Conservation (phyloP, 1,140 invertebrate genomes). For the Alviniconcha marisindica region DNA sequence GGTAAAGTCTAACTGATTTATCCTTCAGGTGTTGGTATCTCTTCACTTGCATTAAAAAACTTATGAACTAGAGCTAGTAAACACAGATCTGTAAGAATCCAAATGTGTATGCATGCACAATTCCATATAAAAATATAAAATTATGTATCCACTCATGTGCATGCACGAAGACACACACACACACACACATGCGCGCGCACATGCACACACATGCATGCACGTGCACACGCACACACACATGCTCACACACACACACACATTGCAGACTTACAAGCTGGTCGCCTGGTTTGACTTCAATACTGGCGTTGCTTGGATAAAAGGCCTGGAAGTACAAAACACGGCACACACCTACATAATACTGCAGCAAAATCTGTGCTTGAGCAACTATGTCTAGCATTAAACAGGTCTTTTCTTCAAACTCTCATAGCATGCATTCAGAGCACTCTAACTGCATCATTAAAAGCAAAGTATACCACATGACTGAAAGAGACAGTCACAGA, state of each 20-base stretch:
- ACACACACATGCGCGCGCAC: conserved; percentile 22
- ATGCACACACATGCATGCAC: conserved; percentile 39
- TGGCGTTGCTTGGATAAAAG: conserved; percentile 92
- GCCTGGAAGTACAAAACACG: conserved; percentile 79
- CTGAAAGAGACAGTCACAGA: not conserved
- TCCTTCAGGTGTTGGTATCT: too few species aligned
- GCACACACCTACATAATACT: not conserved
- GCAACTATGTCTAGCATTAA: not conserved
- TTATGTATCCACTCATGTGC: not conserved
- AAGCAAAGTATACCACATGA: not conserved
- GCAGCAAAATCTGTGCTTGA: not conserved
- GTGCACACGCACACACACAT: conserved; percentile 23
- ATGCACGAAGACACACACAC: not conserved
- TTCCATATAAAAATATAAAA: too few species aligned
- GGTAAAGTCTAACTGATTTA: not conserved
- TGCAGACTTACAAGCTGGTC: conserved; percentile 83
- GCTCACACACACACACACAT: not conserved
- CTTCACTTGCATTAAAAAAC: too few species aligned
- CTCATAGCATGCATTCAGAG: not conserved
- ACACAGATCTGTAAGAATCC: too few species aligned
- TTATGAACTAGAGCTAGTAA: too few species aligned
- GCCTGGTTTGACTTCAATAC: conserved; percentile 79
- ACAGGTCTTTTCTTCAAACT: not conserved
- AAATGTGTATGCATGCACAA: too few species aligned
- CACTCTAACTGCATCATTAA: not conserved